Evolutionary conservation across 2,797 vertebrate genomes (phyloP).

Genomic region (Thripadectes ignobilis): DNA sequence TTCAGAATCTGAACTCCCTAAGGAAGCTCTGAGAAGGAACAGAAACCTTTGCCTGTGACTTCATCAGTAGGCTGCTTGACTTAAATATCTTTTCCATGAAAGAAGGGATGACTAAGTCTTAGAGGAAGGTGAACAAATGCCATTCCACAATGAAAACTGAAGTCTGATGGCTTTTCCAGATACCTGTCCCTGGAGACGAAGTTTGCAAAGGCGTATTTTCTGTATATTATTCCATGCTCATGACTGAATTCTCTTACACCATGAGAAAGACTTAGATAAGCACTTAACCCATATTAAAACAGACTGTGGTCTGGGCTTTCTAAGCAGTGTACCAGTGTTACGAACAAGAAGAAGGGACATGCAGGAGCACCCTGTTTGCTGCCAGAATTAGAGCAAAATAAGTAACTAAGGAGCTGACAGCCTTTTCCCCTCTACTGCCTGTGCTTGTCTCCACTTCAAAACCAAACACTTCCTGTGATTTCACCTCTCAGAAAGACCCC

Average conservation of each 20-base stretch:
- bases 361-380: neutral
- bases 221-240: neutral
- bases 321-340: neutral
- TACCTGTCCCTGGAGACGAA: neutral
- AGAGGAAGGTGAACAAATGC: neutral
- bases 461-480: neutral
- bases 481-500: neutral
- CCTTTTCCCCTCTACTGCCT: neutral
- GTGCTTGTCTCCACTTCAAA: neutral
- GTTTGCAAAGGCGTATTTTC: neutral
- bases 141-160: neutral
- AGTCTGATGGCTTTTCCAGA: constrained; percentile 23
- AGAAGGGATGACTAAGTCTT: neutral
- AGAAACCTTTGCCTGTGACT: neutral
- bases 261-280: neutral
- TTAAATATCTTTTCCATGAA: constrained; percentile 13
- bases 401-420: neutral
- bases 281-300: neutral
- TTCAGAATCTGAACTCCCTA: neutral
- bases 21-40: neutral
- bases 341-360: neutral
- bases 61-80: neutral
- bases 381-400: neutral
- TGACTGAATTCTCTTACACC: neutral
- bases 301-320: neutral